Percentiles rank a stretch among this genome's conserved stretches.
These are phyloP conservation scores for Agrotis clavis DNA, from an alignment of 2,888 invertebrate genomes.

Conservation along the genomic window DNA sequence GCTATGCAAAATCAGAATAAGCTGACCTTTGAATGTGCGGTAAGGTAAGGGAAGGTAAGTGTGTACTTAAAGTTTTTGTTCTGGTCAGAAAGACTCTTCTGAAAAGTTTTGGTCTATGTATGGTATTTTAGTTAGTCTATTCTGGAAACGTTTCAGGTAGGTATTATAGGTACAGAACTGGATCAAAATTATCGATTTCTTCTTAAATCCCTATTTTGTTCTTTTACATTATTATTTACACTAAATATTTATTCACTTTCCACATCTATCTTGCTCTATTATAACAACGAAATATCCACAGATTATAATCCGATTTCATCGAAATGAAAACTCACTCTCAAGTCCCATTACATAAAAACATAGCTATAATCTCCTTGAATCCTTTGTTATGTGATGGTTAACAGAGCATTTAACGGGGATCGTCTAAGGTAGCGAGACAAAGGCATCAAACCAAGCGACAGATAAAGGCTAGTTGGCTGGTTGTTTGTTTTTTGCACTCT, in stretches of 20 bases:
- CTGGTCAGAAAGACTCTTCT: no score
- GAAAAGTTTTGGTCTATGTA: background rate
- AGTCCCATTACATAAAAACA: conserved; percentile 54
- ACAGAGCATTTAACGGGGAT: conserved; percentile 68
- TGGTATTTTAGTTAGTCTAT: no score
- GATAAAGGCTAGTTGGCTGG: conserved; percentile 60
- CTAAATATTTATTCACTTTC: background rate
- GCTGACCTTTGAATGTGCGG: no score
- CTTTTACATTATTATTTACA: background rate
- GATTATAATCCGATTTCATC: conserved; percentile 18
- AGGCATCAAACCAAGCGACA: conserved; percentile 74
- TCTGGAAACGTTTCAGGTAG: no score
- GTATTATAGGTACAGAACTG: no score
- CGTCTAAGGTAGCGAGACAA: conserved; percentile 65
- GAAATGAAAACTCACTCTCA: conserved; percentile 41
- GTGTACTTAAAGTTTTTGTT: no score
- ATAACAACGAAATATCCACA: background rate
- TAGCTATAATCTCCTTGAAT: conserved; percentile 59
- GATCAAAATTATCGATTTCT: background rate
- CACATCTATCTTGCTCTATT: background rate
- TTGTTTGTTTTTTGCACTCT: conserved; percentile 60
- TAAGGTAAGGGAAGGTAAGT: no score
- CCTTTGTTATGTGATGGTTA: conserved; percentile 69
- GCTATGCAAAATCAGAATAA: no score
- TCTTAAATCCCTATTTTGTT: background rate